Conservation (phyloP, 2,888 invertebrate genomes). For the Ennomos quercinarius region DNA sequence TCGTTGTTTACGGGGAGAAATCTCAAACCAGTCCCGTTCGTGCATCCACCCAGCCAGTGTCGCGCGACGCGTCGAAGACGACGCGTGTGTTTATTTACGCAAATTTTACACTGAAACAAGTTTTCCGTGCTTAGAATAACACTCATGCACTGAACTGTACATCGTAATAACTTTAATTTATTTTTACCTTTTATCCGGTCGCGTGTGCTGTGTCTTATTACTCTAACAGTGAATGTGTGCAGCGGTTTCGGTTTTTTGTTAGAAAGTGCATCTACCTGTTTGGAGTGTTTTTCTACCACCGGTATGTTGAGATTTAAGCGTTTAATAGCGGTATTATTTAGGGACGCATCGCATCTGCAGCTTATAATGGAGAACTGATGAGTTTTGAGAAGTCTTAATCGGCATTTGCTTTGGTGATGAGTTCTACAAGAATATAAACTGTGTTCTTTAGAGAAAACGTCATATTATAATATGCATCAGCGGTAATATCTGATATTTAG, state of each 20-base stretch:
- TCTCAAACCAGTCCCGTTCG: constrained; percentile 70
- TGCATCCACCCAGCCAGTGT: constrained; percentile 49
- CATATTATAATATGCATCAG: neutral
- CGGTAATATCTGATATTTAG: neutral
- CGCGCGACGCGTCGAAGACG: constrained; percentile 60
- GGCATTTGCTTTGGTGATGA: neutral
- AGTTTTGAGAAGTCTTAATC: constrained; percentile 19
- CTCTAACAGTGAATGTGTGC: constrained; percentile 42
- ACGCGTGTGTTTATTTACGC: constrained; percentile 46
- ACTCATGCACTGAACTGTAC: constrained; percentile 25
- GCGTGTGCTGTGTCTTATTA: constrained; percentile 44
- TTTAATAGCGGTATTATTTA: constrained; percentile 63
- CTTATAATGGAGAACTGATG: constrained; percentile 20
- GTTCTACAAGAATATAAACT: neutral
- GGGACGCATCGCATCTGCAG: constrained; percentile 54
- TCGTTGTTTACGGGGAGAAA: constrained; percentile 84
- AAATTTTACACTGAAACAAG: constrained; percentile 27
- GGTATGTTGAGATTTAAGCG: constrained; percentile 64
- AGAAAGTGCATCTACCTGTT: constrained; percentile 65
- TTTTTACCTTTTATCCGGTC: constrained; percentile 25
- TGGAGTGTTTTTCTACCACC: constrained; percentile 66
- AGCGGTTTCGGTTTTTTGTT: constrained; percentile 51
- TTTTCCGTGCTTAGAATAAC: constrained; percentile 44
- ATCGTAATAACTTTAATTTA: constrained; percentile 12
- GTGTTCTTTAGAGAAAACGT: neutral